A percentile compares a stretch with the other conserved stretches of the same genome.
Evolutionary conservation across 2,113 vertebrate genomes (phyloP).

Genomic region (Xyrauchen texanus): DNA sequence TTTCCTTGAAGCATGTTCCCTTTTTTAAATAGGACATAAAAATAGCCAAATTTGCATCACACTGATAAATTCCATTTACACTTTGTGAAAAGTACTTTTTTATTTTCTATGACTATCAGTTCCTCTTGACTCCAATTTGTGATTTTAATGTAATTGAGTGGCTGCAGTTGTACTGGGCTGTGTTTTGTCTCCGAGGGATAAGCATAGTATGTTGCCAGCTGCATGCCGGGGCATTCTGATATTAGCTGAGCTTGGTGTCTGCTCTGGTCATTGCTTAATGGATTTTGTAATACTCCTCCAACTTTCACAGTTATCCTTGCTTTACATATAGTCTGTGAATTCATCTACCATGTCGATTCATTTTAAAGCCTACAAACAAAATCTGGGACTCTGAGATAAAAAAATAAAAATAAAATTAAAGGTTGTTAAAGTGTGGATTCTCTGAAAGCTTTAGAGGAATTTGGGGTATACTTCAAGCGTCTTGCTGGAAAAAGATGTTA

Average conservation of each 20-base stretch:
- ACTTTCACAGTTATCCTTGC: slow-evolving; percentile 4
- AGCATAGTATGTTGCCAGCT: neutral
- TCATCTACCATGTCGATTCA: slow-evolving; percentile 7
- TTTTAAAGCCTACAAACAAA: neutral
- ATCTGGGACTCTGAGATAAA: slow-evolving; percentile 2
- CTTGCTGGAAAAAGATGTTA: neutral
- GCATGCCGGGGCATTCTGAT: neutral
- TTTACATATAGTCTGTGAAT: slow-evolving; percentile 10
- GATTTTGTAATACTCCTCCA: slow-evolving; percentile 28
- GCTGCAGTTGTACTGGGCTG: neutral
- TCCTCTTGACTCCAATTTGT: slow-evolving; percentile 28
- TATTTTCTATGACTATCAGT: slow-evolving; percentile 2
- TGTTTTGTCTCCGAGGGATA: slow-evolving; percentile 18
- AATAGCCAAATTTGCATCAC: slow-evolving; percentile 6
- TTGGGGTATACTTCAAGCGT: neutral
- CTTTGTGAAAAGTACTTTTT: slow-evolving; percentile 34
- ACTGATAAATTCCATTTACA: slow-evolving; percentile 50
- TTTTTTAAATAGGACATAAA: neutral
- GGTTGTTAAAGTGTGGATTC: slow-evolving; percentile 9
- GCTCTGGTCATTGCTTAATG: slow-evolving; percentile 14
- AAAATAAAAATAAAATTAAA: neutral
- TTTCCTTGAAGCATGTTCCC: neutral
- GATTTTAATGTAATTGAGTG: slow-evolving; percentile 32
- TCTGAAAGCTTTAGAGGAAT: slow-evolving; percentile 12
- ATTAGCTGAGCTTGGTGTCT: neutral